A percentile compares a stretch with the other conserved stretches of the same genome.
Conservation (phyloP, 2,888 invertebrate genomes). For the Plebejus melissa region DNA sequence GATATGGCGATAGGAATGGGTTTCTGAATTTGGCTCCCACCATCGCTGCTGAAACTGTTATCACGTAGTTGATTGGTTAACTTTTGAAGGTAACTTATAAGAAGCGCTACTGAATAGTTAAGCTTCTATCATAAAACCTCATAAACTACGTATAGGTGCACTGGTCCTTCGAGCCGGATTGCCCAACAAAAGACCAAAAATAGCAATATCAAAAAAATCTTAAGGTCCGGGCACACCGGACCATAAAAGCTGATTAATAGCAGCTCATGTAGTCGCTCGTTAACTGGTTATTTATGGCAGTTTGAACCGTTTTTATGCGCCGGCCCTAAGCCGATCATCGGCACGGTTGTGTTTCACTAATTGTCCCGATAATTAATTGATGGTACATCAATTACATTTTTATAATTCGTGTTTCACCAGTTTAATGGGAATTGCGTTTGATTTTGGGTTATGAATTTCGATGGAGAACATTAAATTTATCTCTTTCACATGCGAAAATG, state of each 20-base stretch:
- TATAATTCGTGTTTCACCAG: conserved; percentile 3
- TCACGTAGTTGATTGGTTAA: no score
- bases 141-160: no score
- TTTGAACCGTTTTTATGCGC: conserved; percentile 74
- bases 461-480: neutral
- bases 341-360: conserved; percentile 35
- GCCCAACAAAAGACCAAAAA: conserved; percentile 1
- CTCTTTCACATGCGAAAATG: neutral
- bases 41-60: no score
- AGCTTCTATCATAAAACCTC: no score
- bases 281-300: conserved; percentile 73
- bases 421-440: neutral
- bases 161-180: conserved; percentile 11
- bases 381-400: conserved; percentile 2
- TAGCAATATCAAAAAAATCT: neutral
- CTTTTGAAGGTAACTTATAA: no score
- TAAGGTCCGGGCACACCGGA: conserved; percentile 11
- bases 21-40: no score
- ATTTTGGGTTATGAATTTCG: neutral
- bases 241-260: conserved; percentile 59
- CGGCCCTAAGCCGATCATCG: conserved; percentile 47
- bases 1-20: no score
- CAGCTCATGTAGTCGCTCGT: conserved; percentile 58
- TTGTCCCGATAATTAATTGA: conserved; percentile 19
- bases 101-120: no score